A percentile compares a stretch with the other conserved stretches of the same genome.
Conservation (phyloP, 1,140 invertebrate species). For the honey bee (Apis mellifera) region DNA sequence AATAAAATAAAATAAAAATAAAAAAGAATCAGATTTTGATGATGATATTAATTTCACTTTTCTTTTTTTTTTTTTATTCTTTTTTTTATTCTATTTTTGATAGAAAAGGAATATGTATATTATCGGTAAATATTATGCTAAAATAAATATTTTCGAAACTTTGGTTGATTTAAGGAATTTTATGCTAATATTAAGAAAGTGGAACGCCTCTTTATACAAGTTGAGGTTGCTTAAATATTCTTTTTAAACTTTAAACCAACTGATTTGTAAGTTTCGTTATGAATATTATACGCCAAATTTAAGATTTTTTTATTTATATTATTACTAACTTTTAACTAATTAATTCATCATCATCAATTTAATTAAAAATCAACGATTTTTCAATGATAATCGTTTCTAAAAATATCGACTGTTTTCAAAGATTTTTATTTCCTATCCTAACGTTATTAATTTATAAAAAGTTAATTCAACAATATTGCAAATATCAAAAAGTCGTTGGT, state of each 20-base stretch:
- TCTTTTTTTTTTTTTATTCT: not conserved
- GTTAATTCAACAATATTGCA: no score
- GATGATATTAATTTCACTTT: no score
- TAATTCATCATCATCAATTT: no score
- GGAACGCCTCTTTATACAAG: not conserved
- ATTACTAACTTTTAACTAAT: not conserved
- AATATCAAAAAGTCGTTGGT: no score
- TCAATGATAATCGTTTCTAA: no score
- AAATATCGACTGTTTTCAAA: no score
- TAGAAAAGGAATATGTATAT: not conserved
- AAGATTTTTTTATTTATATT: not conserved
- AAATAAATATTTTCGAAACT: not conserved
- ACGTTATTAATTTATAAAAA: no score
- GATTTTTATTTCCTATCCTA: no score
- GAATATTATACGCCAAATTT: not conserved
- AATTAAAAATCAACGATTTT: no score
- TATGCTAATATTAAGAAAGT: not conserved
- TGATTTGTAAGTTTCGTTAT: not conserved
- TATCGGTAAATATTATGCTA: not conserved
- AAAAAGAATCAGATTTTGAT: no score
- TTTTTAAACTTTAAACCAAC: not conserved
- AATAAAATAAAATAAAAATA: no score
- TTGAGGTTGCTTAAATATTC: slow-evolving; percentile 2
- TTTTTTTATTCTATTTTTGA: not conserved
- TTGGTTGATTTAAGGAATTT: not conserved